Evolutionary conservation across 2,113 vertebrate genomes (phyloP), one percentile per base, ranked within the genome.

Genomic region (Pteruthius melanotis): DNA sequence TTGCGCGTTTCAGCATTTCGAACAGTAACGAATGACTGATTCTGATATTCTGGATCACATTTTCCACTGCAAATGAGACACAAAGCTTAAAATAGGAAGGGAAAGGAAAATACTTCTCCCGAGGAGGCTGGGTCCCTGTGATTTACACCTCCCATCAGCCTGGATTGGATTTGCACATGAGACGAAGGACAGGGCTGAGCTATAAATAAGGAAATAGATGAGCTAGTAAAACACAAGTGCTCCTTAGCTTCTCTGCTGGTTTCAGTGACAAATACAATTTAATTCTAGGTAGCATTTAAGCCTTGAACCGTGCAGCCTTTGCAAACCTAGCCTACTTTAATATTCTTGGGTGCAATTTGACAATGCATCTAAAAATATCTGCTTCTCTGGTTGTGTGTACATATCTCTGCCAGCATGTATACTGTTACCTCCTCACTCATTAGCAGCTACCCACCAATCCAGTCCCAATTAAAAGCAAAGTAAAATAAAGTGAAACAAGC

Each of bases 71-170:
- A 72, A 79, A 56, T 60, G 76, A 84, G 40, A 83, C 33, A 53
- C 20, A 89, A 94, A 71, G 86, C 88, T 95, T 95, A 93, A 96
- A 96, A 95, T 93, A 95, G 90, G 86, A 94, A 90, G 33, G 85
- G 82, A 77, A 77, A 90, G 70, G 54, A 91, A 94, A 93, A 83
- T 52, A 75, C 44, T 52, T 33, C 79, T 78, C 69, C 68, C 68
- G 65, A 82, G 86, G 81, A 83, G 90, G 50, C 90, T 78, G 57
- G 53, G 57, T 93, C 57, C 35, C 69, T 71, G 93, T 94, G 89
- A 93, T 93, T 95, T 93, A 89, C 89, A 92, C 79, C 85, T 93
- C 83, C 83, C 52, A 71, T 82, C 44, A 83, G 60, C 56, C 47
- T 89, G 83, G 72, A 35, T 15, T 80, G 85, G 76, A 75, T 93